Conservation (phyloP, 2,113 vertebrate species). For the Pterocles gutturalis region DNA sequence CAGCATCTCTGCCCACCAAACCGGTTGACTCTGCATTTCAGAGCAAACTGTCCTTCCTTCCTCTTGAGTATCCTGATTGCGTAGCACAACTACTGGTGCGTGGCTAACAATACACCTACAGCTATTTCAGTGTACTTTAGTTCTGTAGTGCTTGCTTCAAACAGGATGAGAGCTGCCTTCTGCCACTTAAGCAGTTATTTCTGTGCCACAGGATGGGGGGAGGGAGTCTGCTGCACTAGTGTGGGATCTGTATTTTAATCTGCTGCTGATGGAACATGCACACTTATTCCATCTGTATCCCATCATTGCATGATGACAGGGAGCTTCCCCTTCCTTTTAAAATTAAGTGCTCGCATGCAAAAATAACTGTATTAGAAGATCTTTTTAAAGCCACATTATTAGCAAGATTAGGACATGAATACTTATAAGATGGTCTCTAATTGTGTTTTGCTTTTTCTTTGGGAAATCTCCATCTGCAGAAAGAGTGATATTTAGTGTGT, state of each 20-base stretch:
- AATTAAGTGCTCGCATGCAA: neutral
- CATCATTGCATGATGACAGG: neutral
- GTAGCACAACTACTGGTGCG: neutral
- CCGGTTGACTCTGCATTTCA: neutral
- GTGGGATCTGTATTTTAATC: neutral
- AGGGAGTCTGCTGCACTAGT: neutral
- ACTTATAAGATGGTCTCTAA: neutral
- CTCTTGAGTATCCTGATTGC: neutral
- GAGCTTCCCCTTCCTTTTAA: neutral
- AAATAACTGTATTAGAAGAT: neutral
- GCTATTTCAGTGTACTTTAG: neutral
- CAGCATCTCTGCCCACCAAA: neutral
- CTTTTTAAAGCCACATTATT: neutral
- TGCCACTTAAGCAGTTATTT: neutral
- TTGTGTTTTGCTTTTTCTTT: neutral
- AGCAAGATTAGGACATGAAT: neutral
- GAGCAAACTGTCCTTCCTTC: neutral
- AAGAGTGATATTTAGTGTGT: neutral
- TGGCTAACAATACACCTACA: neutral
- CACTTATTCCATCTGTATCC: neutral
- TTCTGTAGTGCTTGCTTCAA: neutral
- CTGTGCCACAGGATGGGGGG: neutral
- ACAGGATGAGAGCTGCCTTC: neutral
- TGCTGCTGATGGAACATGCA: neutral
- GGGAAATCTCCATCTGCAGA: neutral